These are phyloP conservation scores for Tapirus indicus DNA, from an alignment of 2,797 vertebrate species.

Conservation along the genomic window DNA sequence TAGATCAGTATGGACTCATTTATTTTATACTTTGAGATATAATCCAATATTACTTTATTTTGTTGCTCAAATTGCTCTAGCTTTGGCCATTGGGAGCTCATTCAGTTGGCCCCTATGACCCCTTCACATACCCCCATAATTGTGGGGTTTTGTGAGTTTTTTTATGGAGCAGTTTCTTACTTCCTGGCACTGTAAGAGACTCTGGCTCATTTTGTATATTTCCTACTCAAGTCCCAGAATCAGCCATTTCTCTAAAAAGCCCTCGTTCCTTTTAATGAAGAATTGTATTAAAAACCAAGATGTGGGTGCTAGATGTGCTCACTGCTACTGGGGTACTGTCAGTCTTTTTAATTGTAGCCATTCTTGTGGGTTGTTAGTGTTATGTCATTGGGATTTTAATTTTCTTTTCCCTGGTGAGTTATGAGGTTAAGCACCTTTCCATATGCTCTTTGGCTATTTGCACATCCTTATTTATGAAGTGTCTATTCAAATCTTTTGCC, in stretches of 20 bases:
- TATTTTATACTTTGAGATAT: not conserved
- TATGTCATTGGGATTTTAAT: not conserved
- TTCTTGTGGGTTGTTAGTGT: not conserved
- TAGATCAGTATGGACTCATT: not conserved
- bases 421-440: not conserved
- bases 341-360: not conserved
- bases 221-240: not conserved
- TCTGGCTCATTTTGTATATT: not conserved
- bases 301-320: not conserved
- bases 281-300: not conserved
- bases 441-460: not conserved
- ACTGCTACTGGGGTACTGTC: not conserved
- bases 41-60: not conserved
- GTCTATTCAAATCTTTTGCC: not conserved
- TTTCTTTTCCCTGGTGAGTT: not conserved
- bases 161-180: not conserved
- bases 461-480: not conserved
- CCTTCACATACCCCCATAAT: not conserved
- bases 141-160: not conserved
- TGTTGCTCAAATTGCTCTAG: no score
- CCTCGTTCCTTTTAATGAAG: not conserved
- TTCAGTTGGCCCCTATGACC: no score
- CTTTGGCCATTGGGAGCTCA: no score
- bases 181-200: not conserved
- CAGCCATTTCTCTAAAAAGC: not conserved